Conservation (phyloP, 2,888 invertebrate species). For the Rhogogaster chlorosoma region DNA sequence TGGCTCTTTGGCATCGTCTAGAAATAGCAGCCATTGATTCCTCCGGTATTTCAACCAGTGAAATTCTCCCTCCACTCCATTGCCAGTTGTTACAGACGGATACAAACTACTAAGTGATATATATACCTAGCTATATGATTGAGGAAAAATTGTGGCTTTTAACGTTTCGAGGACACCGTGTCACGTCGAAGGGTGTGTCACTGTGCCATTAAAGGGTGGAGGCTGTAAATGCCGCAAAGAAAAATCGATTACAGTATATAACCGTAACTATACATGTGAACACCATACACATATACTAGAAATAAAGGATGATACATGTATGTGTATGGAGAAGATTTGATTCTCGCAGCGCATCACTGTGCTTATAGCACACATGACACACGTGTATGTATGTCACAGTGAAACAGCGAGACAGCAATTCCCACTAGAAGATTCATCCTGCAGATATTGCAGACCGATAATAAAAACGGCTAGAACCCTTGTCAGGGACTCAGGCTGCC, state of each 20-base stretch:
- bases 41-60: background rate
- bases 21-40: slow-evolving; percentile 75
- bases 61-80: background rate
- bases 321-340: background rate
- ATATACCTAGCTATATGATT: background rate
- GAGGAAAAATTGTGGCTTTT: background rate
- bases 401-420: background rate
- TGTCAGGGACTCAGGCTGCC: background rate
- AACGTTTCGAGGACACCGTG: slow-evolving; percentile 15
- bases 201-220: slow-evolving; percentile 2
- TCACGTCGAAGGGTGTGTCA: slow-evolving; percentile 10
- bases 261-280: background rate
- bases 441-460: background rate
- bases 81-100: background rate
- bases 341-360: background rate
- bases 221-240: background rate
- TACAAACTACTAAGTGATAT: background rate
- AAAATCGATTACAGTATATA: slow-evolving; percentile 2
- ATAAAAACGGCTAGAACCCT: background rate
- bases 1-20: slow-evolving; percentile 58
- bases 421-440: background rate
- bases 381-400: background rate
- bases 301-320: background rate
- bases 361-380: background rate
- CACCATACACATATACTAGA: background rate